Evolutionary conservation across 2,888 invertebrate species (phyloP).

Genomic region (Agriotes lineatus): DNA sequence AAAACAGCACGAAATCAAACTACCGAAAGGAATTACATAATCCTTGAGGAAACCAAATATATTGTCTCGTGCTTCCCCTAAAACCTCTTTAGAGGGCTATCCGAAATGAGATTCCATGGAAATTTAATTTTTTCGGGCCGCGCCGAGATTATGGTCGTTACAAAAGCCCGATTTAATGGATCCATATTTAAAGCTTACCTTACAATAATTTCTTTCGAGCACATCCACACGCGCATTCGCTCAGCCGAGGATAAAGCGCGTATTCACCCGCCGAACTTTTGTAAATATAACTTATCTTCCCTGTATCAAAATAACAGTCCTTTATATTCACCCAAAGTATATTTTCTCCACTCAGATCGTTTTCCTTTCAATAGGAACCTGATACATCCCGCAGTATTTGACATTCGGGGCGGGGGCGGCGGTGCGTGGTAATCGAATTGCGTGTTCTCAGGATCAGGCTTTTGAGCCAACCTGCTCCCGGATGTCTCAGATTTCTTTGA

Average conservation of each 20-base stretch:
- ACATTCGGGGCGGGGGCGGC: conserved; percentile 6
- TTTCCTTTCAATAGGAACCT: conserved; percentile 29
- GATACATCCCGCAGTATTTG: conserved; percentile 35
- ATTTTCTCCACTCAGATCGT: conserved; percentile 21
- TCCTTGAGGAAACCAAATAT: no score
- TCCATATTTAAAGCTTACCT: no score
- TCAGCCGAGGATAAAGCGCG: not conserved
- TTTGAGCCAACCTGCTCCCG: conserved; percentile 44
- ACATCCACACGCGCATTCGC: not conserved
- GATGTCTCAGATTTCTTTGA: conserved; percentile 48
- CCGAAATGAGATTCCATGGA: no score
- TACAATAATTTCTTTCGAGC: no score
- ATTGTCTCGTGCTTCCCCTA: no score
- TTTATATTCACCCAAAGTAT: conserved; percentile 28
- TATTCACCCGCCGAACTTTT: not conserved
- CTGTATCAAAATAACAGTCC: conserved; percentile 30
- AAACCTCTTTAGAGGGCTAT: no score
- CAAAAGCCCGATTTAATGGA: no score
- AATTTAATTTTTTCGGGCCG: no score
- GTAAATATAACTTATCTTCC: conserved; percentile 23
- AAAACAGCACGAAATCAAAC: no score
- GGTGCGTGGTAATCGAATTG: conserved; percentile 51
- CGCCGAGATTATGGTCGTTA: no score
- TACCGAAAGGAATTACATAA: no score
- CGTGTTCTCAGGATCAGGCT: conserved; percentile 52